phyloP scores from a whole-genome alignment of 2,113 vertebrate genomes.

The Jacana jacana region DNA sequence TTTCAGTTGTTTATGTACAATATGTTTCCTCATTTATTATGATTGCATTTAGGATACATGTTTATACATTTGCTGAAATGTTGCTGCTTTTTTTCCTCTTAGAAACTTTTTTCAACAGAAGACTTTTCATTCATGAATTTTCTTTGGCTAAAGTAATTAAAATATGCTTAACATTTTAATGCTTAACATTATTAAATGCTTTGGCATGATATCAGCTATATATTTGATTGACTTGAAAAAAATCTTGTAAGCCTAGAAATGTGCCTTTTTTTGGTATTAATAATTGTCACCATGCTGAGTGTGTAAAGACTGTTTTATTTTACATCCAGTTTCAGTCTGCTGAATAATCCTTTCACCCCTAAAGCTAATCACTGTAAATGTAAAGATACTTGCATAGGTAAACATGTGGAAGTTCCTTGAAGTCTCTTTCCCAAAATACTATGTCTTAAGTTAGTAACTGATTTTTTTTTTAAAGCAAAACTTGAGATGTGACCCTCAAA shows the following conservation, averaged over 20 bases:
- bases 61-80: conserved; percentile 56
- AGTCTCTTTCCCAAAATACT: background rate
- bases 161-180: background rate
- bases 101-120: conserved; percentile 41
- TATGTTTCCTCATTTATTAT: conserved; percentile 57
- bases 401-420: background rate
- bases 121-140: background rate
- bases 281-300: background rate
- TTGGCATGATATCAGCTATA: background rate
- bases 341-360: background rate
- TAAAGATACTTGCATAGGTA: background rate
- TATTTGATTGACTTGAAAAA: background rate
- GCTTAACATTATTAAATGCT: conserved; percentile 5
- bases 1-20: conserved; percentile 53
- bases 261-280: background rate
- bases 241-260: background rate
- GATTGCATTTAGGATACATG: conserved; percentile 39
- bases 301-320: background rate
- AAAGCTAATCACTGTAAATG: background rate
- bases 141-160: conserved; percentile 15
- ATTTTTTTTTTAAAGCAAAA: background rate
- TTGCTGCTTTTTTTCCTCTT: conserved; percentile 14
- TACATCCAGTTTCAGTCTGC: background rate
- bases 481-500: background rate
- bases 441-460: background rate